phyloP scores from a whole-genome alignment of 2,113 vertebrate species.

The Halichoeres trimaculatus region DNA sequence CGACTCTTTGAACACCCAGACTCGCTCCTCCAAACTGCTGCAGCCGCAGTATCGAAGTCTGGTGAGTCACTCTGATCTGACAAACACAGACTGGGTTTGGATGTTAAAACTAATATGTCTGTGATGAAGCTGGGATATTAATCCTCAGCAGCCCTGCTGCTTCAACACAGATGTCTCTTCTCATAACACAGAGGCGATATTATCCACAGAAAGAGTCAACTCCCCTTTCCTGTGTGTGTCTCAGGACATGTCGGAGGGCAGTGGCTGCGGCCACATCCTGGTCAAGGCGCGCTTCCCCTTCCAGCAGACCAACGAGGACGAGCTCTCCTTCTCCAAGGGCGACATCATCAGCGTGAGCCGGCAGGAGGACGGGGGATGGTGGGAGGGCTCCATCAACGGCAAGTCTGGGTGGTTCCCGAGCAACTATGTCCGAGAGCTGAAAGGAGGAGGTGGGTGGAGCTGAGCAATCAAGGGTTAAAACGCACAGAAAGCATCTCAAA shows the following conservation, averaged over 20 bases:
- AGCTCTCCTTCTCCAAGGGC: slow-evolving; percentile 94
- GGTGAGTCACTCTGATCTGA: slow-evolving; percentile 84
- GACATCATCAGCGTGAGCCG: slow-evolving; percentile 94
- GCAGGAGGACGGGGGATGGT: slow-evolving; percentile 98
- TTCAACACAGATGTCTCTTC: background rate
- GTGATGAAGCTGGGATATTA: background rate
- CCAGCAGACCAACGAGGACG: slow-evolving; percentile 97
- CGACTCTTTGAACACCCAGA: slow-evolving; percentile 92
- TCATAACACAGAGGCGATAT: background rate
- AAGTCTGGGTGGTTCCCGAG: slow-evolving; percentile 97
- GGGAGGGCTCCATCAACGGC: slow-evolving; percentile 92
- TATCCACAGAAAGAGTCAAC: too few species aligned
- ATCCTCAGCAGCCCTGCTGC: background rate
- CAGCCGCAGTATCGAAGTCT: slow-evolving; percentile 95
- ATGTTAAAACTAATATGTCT: too few species aligned
- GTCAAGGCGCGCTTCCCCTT: slow-evolving; percentile 95
- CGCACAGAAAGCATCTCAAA: too few species aligned
- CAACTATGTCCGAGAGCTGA: slow-evolving; percentile 97
- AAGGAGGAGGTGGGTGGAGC: slow-evolving; percentile 88
- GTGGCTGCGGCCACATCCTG: slow-evolving; percentile 86
- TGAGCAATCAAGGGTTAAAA: background rate
- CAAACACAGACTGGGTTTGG: background rate
- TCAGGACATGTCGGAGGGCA: slow-evolving; percentile 96
- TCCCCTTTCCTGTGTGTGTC: background rate
- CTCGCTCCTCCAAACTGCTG: slow-evolving; percentile 90